Evolutionary conservation across 2,888 invertebrate species (phyloP), one percentile per base, ranked within the genome.

Genomic region (Yponomeuta evonymella): DNA sequence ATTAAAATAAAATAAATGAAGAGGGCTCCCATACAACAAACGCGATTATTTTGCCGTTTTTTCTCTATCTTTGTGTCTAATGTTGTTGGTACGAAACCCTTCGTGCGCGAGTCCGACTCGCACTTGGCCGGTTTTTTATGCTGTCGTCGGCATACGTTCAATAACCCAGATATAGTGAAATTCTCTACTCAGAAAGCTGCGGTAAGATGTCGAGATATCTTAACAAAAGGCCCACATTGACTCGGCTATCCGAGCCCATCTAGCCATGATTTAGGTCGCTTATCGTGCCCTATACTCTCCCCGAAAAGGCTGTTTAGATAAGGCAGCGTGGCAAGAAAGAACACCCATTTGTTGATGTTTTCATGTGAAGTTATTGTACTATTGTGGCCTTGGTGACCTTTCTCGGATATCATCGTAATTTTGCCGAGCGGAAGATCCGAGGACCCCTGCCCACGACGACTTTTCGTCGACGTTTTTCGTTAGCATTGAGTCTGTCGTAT

Each of bases 251-350:
- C 11, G 23, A 29, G 65, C 65, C 29, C 15, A 58, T 58, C 51
- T 67, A 48, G 67, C n/a, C 36, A 67, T 67, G 43, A 67, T 67
- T 36, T 67, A 43, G n/a, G 67, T 29, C 67, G 10, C 23, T 67
- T 67, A 67, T 67, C 67, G 48, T 23, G 67, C 36, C 43, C 67
- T 58, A 58, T 12, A 6, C 43, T 23, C 36, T 23, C 36, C 2
- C 33, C 36, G 8, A 15, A 23, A 48, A 36, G 67, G 36, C 23
- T 11, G 43, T 58, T 58, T 15, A 36, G 67, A 67, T 67, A 67
- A 67, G 36, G 67, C 15, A 63, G 29, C 63, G 63, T 63, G 63
- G 65, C 65, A 29, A 2, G 65, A 65, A 30, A 33, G 3, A 30
- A 65, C 65, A 65, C 51, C 64, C 64, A 64, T 64, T 64, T 64